Percentiles rank a stretch among this genome's conserved stretches.
Evolutionary conservation across 2,888 invertebrate species (phyloP).

Genomic region (Blastobasis adustella): DNA sequence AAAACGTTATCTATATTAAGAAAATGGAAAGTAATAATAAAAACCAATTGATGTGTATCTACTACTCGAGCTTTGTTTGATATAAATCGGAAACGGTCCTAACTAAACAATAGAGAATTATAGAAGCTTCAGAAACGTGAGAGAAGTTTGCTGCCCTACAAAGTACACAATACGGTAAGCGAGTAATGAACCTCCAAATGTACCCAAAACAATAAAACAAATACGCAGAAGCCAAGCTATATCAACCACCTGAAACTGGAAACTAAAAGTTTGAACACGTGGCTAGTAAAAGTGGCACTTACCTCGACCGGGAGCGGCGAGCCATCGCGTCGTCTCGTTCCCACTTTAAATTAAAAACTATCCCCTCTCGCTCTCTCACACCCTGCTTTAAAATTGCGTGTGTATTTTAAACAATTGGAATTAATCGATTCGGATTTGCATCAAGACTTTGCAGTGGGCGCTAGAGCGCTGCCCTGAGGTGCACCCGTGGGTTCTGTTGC

Average conservation of each 20-base stretch:
- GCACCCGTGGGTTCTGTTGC: conserved; percentile 21
- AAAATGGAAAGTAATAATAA: too few relatives aligned
- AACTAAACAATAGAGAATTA: conserved; percentile 14
- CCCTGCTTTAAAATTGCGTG: conserved; percentile 33
- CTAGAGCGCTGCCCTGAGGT: conserved; percentile 25
- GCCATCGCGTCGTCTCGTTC: conserved; percentile 67
- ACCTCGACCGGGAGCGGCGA: conserved; percentile 60
- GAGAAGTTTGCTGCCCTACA: too few relatives aligned
- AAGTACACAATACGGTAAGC: conserved; percentile 9
- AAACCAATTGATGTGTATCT: too few relatives aligned
- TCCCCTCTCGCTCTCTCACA: conserved; percentile 66
- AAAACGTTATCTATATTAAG: too few relatives aligned
- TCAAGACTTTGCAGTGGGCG: conserved; percentile 10
- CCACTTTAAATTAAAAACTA: conserved; percentile 55
- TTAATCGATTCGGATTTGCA: conserved; percentile 6
- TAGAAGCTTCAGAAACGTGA: conserved; percentile 1
- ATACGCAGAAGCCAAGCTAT: conserved; percentile 18
- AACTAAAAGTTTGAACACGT: conserved; percentile 60
- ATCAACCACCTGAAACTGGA: conserved; percentile 32
- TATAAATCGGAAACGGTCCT: too few relatives aligned
- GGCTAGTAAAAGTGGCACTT: conserved; percentile 61
- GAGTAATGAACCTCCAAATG: conserved; percentile 11
- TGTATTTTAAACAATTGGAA: neutral
- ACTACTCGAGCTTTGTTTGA: too few relatives aligned
- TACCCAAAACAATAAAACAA: conserved; percentile 24